Base-by-base conservation (phyloP, 1,140 invertebrate genomes). In the Drosophila hydei region DNA sequence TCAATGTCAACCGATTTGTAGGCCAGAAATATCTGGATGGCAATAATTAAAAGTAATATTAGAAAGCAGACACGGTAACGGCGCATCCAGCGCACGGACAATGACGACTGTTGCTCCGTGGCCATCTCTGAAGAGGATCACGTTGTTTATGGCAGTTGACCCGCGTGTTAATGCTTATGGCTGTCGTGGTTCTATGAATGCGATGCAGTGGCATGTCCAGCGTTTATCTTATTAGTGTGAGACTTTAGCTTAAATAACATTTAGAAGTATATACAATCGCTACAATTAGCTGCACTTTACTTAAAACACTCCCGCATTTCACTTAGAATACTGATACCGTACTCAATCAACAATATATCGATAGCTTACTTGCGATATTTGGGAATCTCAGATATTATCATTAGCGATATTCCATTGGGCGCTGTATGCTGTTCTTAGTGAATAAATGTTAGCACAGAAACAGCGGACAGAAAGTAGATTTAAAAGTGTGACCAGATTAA, bases 11-110 rank as follows among this genome's bases (percentile, higher is more conserved):
- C 21, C 0, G 90, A 91, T 45, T 91, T 91, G 67, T 92, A 93
- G n/a, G 92, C 93, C 16, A 93, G 79, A 74, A 93, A 92, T 18
- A 93, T 61, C 81, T 93, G 92, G 62, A 93, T 88, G 59, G 75
- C 80, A 67, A 93, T 79, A 48, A 93, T 92, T 38, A 92, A 64
- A 11, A 91, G 71, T 43, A 92, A 91, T 48, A 92, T 70, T 18
- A 93, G 55, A 67, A 92, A 93, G 79, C 92, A 93, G 16, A 91
- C 47, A 47, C 92, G 91, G 62, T 93, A 93, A 55, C 92, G 91
- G 7, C 90, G 84, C 55, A 93, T 56, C 91, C 92, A 92, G 65
- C 92, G 84, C 51, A 77, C 43, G 8, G 83, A 88, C 21, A 75
- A 40, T 2, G 75, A 64, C n/a, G 64, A 50, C 25, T 61, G 52